Base-by-base conservation (phyloP, 2,797 vertebrate genomes). In the Danio choprae region DNA sequence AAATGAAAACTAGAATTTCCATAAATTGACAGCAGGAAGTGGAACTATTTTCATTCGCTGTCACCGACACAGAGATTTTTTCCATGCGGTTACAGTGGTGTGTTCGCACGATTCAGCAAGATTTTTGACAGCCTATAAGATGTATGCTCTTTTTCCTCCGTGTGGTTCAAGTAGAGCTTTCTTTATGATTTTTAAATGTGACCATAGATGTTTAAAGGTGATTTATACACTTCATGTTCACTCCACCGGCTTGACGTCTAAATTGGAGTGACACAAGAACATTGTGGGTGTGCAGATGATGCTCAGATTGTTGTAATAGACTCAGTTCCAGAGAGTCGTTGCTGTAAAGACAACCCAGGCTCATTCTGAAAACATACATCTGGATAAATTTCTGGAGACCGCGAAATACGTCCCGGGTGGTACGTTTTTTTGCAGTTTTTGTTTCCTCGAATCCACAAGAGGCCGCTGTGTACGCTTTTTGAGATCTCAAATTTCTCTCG, bases 171-270 rank as follows among this genome's bases (percentile, higher is more conserved):
- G 65, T 68, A 46, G 40, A 51, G 59, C 44, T 70, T 70, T 55
- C 16, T 56, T 71, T 55, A 43, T 76, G 36, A 43, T 20, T 46
- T 64, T 62, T 41, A 12, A 59, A 46, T 44, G 18, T 44, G 53
- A 72, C 8, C 40, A n/a, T n/a, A 56, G 50, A 20, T 72, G 18
- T 22, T 56, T 58, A 44, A 63, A 74, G 18, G 56, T 6, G 12
- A 38, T 63, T 53, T n/a, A 75, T 63, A 15, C n/a, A 40, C n/a
- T 75, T 63, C 5, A 63, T 64, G 73, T 75, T 64, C 48, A 29
- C 48, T 53, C 36, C 55, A 50, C 50, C 13, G 48, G 46, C 44
- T 53, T 22, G 29, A 53, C 4, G 4, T 43, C 16, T 50, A 55
- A 41, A 40, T 8, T 53, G 36, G 40, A 43, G 69, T 56, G 51